Conservation (phyloP, 1,140 invertebrate genomes). For the Paracyclopina nana region DNA sequence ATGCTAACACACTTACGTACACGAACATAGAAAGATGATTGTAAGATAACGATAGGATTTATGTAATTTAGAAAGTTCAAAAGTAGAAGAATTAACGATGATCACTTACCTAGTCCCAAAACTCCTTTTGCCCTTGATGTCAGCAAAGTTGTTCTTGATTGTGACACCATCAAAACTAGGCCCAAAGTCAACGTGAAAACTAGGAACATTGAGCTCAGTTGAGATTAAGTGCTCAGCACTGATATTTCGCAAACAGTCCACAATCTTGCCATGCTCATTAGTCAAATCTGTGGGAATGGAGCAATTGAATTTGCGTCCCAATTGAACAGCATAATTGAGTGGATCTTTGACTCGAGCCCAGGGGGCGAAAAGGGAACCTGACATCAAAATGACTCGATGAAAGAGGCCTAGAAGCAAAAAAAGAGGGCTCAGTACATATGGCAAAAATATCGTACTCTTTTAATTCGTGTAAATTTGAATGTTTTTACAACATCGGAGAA, state of each 20-base stretch:
- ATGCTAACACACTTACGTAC: no score
- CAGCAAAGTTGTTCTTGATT: constrained; percentile 42
- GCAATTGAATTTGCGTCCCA: constrained; percentile 20
- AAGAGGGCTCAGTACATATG: background rate
- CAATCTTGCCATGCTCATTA: constrained; percentile 19
- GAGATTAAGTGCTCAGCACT: constrained; percentile 17
- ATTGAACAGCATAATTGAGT: constrained; percentile 19
- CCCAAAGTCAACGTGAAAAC: constrained; percentile 36
- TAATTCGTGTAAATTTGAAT: no score
- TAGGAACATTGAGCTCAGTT: constrained; percentile 17
- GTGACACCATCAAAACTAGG: constrained; percentile 78
- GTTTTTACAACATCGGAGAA: no score
- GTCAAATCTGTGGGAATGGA: constrained; percentile 19
- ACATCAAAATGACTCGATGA: constrained; percentile 80
- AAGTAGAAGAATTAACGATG: no score
- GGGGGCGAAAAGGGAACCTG: constrained; percentile 74
- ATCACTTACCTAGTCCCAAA: constrained; percentile 16
- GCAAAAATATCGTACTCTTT: no score
- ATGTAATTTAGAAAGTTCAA: no score
- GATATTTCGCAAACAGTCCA: constrained; percentile 19
- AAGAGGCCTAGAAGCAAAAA: constrained; percentile 44
- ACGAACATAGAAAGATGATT: no score
- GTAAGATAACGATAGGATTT: no score
- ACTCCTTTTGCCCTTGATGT: constrained; percentile 17
- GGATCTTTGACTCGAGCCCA: constrained; percentile 52